Percentiles rank a stretch among this genome's conserved stretches.
Conservation (phyloP, 1,140 invertebrate species). For the Triops cancriformis region DNA sequence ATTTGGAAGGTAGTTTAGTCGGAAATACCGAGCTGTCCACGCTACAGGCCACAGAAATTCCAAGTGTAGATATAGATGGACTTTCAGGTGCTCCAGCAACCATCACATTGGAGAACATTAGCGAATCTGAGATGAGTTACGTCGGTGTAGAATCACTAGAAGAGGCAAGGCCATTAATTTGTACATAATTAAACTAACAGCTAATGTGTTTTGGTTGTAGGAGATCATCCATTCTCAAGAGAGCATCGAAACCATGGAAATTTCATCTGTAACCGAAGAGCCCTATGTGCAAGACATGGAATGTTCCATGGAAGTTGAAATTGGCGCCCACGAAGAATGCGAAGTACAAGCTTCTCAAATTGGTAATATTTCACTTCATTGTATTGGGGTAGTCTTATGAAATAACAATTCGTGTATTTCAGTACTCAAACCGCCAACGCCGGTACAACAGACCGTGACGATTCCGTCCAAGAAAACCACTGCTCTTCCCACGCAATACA, state of each 20-base stretch:
- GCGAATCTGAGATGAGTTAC: conserved; percentile 9
- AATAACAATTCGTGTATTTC: background rate
- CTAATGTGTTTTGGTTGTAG: background rate
- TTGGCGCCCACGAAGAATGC: background rate
- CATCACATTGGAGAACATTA: background rate
- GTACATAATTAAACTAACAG: background rate
- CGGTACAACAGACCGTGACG: background rate
- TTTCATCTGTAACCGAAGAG: background rate
- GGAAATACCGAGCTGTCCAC: conserved; percentile 15
- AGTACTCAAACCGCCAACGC: background rate
- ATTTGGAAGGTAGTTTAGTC: conserved; percentile 17
- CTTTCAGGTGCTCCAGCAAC: background rate
- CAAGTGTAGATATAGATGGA: background rate
- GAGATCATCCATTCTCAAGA: background rate
- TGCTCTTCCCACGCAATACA: background rate
- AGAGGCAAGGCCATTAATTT: background rate
- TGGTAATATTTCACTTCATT: background rate
- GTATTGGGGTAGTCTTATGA: background rate
- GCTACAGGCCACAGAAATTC: background rate
- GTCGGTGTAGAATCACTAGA: conserved; percentile 18
- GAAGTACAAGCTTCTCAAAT: background rate
- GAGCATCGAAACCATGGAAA: background rate
- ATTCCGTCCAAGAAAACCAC: background rate
- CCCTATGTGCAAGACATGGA: background rate
- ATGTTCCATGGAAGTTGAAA: background rate